Evolutionary conservation across 23 tunicate species (phyloP).

Genomic region (Oikopleura albicans): DNA sequence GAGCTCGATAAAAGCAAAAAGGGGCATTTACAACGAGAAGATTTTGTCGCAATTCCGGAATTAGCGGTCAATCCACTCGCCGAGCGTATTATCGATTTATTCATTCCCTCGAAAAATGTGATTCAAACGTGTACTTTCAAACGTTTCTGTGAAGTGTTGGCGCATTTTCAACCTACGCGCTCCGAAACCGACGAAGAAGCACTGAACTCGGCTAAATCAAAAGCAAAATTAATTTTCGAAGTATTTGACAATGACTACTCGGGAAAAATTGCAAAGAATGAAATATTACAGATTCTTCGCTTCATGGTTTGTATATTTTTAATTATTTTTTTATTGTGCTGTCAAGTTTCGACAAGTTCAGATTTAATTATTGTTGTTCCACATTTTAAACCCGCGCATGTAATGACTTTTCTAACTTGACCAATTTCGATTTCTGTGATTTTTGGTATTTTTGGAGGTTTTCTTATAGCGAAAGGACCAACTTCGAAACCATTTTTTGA

Average conservation of each 20-base stretch:
- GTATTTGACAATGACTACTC: not conserved
- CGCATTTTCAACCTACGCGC: not conserved
- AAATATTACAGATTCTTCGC: not conserved
- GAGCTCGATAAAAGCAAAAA: not conserved
- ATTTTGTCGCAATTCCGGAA: slow-evolving; percentile 6
- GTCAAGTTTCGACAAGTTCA: no score
- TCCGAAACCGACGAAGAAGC: not conserved
- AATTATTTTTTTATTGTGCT: not conserved
- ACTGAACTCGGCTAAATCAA: not conserved
- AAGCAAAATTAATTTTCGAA: not conserved
- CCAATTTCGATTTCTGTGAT: no score
- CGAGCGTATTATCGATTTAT: not conserved
- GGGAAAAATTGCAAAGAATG: not conserved
- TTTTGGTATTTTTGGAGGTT: no score
- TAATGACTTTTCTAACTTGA: no score
- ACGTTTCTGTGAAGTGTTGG: not conserved
- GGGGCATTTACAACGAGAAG: not conserved
- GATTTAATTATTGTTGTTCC: no score
- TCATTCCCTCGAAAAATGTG: not conserved
- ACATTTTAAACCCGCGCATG: no score
- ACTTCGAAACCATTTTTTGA: no score
- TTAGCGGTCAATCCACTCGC: not conserved
- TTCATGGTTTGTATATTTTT: not conserved
- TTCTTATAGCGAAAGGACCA: no score
- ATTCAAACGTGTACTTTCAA: not conserved